Conservation (phyloP, 2,797 vertebrate species). For the Sciurus carolinensis region DNA sequence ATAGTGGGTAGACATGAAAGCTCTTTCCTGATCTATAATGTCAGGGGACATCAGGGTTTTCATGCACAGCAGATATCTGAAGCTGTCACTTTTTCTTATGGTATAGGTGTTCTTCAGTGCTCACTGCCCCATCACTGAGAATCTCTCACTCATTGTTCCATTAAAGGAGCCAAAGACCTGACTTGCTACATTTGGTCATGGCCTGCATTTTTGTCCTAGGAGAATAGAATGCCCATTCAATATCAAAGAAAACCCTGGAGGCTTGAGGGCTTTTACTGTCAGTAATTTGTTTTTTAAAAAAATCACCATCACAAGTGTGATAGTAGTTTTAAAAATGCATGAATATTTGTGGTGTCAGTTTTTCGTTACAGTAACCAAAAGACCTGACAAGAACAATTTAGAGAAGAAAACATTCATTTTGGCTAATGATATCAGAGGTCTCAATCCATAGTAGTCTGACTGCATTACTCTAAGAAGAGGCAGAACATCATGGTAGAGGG, state of each 20-base stretch:
- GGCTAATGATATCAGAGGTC: no score
- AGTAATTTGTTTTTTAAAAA: not conserved
- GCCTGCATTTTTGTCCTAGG: not conserved
- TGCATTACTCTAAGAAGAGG: no score
- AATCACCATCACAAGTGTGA: not conserved
- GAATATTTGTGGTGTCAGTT: not conserved
- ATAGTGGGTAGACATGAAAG: not conserved
- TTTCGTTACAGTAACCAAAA: no score
- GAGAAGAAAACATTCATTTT: no score
- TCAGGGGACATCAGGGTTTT: rapidly evolving
- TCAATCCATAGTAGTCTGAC: no score
- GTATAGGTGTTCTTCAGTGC: no score
- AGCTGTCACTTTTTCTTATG: not conserved
- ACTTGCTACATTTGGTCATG: not conserved
- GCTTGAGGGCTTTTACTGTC: not conserved
- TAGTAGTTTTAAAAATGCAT: not conserved
- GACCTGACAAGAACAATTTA: no score
- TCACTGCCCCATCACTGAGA: not conserved
- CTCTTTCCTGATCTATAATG: not conserved
- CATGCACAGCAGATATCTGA: not conserved
- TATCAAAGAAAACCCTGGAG: not conserved
- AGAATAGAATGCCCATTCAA: not conserved
- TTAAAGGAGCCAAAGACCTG: no score
- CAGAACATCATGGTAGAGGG: no score
- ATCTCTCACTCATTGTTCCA: not conserved